These are phyloP conservation scores for Drosophila mulleri DNA, from an alignment of 2,888 invertebrate species.

Conservation along the genomic window DNA sequence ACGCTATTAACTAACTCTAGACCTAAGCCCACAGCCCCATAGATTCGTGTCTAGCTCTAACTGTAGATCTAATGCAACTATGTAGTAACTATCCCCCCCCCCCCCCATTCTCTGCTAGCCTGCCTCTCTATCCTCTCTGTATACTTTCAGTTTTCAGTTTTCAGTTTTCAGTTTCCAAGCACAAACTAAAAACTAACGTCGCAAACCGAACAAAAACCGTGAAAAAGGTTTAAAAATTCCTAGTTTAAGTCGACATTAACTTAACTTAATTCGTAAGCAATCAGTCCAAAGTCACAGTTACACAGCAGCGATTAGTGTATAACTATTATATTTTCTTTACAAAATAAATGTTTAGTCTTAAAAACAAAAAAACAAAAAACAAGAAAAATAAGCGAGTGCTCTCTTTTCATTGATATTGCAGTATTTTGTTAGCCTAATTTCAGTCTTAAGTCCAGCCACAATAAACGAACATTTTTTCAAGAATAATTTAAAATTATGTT, in stretches of 20 bases:
- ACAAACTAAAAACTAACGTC: conserved; percentile 1
- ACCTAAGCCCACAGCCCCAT: conserved; percentile 14
- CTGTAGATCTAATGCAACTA: conserved; percentile 29
- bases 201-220: conserved; percentile 71
- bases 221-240: conserved; percentile 77
- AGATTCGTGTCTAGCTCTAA: conserved; percentile 36
- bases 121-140: not conserved
- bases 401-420: conserved; percentile 45
- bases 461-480: conserved; percentile 43
- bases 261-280: conserved; percentile 60
- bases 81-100: conserved; percentile 17
- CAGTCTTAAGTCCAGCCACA: conserved; percentile 25
- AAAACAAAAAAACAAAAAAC: not conserved
- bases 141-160: conserved; percentile 2
- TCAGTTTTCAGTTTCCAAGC: conserved; percentile 19
- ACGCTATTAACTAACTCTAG: conserved; percentile 56
- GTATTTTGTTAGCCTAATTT: conserved; percentile 60
- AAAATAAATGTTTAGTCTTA: conserved; percentile 54
- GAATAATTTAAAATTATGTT: conserved; percentile 15
- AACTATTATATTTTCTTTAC: conserved; percentile 44
- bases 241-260: conserved; percentile 41
- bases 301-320: conserved; percentile 36
- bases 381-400: conserved; percentile 10
- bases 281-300: conserved; percentile 73
- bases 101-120: conserved; percentile 11